Evolutionary conservation across 1,140 invertebrate species (phyloP).

Genomic region (Triops cancriformis): DNA sequence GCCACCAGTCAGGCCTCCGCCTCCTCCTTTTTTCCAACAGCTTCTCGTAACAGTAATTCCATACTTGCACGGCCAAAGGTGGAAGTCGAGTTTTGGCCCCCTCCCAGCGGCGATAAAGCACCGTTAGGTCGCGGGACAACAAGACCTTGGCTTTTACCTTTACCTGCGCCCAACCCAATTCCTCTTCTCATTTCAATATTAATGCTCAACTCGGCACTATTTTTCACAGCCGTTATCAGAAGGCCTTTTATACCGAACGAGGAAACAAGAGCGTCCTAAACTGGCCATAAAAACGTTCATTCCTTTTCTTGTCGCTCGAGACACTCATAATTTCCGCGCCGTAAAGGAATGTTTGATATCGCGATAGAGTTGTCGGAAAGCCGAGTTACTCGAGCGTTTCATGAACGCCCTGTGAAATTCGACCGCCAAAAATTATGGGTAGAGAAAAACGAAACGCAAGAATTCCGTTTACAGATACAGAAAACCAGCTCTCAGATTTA

Average conservation of each 20-base stretch:
- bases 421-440: too few species aligned
- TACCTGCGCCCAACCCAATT: background rate
- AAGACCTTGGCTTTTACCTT: conserved; percentile 4
- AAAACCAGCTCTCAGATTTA: too few species aligned
- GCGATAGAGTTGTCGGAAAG: background rate
- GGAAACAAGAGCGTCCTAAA: background rate
- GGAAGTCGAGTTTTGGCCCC: background rate
- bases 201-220: background rate
- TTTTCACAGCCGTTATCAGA: background rate
- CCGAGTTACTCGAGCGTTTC: background rate
- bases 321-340: background rate
- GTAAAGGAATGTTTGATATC: background rate
- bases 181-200: background rate
- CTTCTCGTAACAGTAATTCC: conserved; percentile 1
- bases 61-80: background rate
- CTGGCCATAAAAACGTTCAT: background rate
- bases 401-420: background rate
- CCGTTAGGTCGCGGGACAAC: background rate
- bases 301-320: background rate
- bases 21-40: background rate
- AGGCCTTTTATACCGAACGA: background rate
- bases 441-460: too few species aligned
- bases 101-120: background rate
- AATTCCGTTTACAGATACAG: background rate
- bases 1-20: background rate